Evolutionary conservation across 2,797 vertebrate species (phyloP), one percentile per base, ranked within the genome.

Genomic region (Siniperca scherzeri): DNA sequence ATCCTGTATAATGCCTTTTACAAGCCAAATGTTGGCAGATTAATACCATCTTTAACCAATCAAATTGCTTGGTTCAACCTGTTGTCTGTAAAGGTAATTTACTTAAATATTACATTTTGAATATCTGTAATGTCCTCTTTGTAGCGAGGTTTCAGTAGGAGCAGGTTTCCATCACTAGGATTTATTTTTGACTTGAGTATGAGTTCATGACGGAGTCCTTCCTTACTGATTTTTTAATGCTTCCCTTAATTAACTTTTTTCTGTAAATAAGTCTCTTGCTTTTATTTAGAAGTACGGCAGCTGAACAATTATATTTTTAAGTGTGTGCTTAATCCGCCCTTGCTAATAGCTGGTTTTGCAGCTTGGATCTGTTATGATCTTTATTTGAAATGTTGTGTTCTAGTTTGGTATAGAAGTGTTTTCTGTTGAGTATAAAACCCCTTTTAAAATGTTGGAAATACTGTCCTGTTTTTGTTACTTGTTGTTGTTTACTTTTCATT

Each of bases 211-310:
- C 11, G 2, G 57, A 48, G 61, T 57, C 12, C 5, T 44, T 44
- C 19, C 5, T 70, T 6, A 36, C 17, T 77, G 3, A 4, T 38
- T 75, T 27, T 53, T 64, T 53, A 25, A 50, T 57, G 9, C 36
- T 53, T 50, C 0, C 30, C 38, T 40, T 22, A 13, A 36, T 72
- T 0, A 21, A n/a, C 19, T 0, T 81, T 74, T 83, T 82, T 81
- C 25, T 91, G 81, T 91, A 81, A 83, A 88, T 78, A 80, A 16
- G 53, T 70, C 21, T 82, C 7, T 78, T 80, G 82, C 60, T 86
- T 87, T 87, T 88, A 66, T 81, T 74, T 76, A 17, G 40, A 64
- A 70, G 53, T 82, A 70, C n/a, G 91, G 92, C 93, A 93, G 92
- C 91, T 95, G 69, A 87, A 82, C 59, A 27, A 0, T 77, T 78